Evolutionary conservation across 2,888 invertebrate genomes (phyloP).

Genomic region (Lithophane socia): DNA sequence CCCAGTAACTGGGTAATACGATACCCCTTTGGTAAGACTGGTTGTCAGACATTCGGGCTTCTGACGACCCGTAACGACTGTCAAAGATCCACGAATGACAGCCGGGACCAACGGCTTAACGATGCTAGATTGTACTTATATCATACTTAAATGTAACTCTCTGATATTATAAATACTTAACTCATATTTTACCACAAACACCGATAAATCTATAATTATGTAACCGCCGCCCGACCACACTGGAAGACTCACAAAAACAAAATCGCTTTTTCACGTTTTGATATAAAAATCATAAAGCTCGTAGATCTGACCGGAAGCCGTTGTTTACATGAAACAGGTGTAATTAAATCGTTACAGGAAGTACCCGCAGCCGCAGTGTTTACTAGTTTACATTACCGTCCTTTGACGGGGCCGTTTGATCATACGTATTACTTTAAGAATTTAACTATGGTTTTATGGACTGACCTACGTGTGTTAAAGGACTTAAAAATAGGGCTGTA

Average conservation of each 20-base stretch:
- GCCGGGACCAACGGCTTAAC: no score
- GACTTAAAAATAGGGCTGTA: slow-evolving; percentile 37
- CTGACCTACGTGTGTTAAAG: slow-evolving; percentile 38
- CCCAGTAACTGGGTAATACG: no score
- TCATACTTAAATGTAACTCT: no score
- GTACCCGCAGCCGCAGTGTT: slow-evolving; percentile 60
- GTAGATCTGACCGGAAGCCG: slow-evolving; percentile 68
- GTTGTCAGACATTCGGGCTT: no score
- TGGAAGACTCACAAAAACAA: neutral
- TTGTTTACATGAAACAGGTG: slow-evolving; percentile 77
- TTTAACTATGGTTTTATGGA: slow-evolving; percentile 57
- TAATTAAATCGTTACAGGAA: slow-evolving; percentile 80
- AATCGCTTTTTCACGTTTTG: slow-evolving; percentile 27
- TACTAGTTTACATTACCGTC: slow-evolving; percentile 67
- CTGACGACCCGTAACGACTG: no score
- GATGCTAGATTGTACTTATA: no score
- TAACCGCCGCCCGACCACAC: neutral
- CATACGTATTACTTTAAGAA: slow-evolving; percentile 64
- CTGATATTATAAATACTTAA: no score
- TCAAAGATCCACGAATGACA: no score
- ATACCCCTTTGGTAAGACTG: no score
- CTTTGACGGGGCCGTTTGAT: slow-evolving; percentile 74
- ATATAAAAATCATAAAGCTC: slow-evolving; percentile 57
- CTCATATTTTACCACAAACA: no score
- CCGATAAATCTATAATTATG: neutral